Evolutionary conservation across 2,113 vertebrate genomes (phyloP).

Genomic region (Maccullochella peelii): DNA sequence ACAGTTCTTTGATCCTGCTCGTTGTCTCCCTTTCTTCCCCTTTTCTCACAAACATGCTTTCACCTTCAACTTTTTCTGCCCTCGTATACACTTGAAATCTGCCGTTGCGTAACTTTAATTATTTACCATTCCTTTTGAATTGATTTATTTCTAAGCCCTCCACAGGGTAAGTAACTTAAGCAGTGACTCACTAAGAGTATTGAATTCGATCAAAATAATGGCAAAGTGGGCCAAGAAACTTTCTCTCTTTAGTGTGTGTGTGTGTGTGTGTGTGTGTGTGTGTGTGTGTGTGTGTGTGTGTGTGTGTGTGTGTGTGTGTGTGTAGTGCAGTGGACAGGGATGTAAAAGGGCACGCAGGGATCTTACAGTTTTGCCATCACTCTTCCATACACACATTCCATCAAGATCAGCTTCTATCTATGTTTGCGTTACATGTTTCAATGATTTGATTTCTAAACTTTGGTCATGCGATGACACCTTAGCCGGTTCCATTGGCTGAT

Average conservation of each 20-base stretch:
- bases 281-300: background rate
- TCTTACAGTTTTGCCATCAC: background rate
- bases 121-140: conserved; percentile 59
- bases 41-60: conserved; percentile 32
- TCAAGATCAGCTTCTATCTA: background rate
- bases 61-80: conserved; percentile 50
- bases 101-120: conserved; percentile 44
- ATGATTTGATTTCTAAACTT: background rate
- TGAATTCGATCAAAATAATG: conserved; percentile 70
- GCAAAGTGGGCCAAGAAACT: conserved; percentile 50
- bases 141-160: conserved; percentile 64
- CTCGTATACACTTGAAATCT: conserved; percentile 27
- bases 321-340: background rate
- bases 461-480: background rate
- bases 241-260: conserved; percentile 1
- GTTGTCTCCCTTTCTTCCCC: conserved; percentile 28
- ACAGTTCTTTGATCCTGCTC: conserved; percentile 49
- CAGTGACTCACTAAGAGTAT: conserved; percentile 62
- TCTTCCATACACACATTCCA: background rate
- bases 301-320: background rate
- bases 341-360: background rate
- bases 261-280: background rate
- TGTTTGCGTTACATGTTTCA: background rate
- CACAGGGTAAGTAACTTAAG: conserved; percentile 64
- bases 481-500: background rate